Conservation (phyloP, 2,888 invertebrate genomes). For the Cheilosia variabilis region DNA sequence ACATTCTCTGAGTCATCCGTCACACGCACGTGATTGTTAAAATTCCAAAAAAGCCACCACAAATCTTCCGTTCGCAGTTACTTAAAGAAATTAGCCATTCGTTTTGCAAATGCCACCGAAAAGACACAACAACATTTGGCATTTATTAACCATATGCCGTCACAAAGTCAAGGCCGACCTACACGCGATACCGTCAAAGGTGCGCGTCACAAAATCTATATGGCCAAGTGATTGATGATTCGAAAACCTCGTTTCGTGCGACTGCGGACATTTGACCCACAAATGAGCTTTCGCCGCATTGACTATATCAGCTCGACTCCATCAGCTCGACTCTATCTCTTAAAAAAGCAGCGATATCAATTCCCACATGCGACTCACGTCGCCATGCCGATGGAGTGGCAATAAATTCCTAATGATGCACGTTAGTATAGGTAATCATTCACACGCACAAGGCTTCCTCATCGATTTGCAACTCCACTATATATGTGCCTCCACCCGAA, state of each 20-base stretch:
- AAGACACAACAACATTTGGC: constrained; percentile 19
- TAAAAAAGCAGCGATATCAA: constrained; percentile 8
- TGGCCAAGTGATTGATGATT: constrained; percentile 53
- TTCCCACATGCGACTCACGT: constrained; percentile 42
- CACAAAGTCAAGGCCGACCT: constrained; percentile 30
- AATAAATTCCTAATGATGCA: constrained; percentile 59
- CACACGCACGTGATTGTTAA: constrained; percentile 18
- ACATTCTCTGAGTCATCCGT: constrained; percentile 1
- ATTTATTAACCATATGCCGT: constrained; percentile 35
- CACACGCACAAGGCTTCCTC: constrained; percentile 49
- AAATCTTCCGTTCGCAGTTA: not conserved
- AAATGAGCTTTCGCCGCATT: constrained; percentile 23
- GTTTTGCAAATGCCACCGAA: not conserved
- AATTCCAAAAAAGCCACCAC: not conserved
- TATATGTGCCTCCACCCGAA: not conserved
- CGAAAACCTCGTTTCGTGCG: constrained; percentile 42
- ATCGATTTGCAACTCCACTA: constrained; percentile 22
- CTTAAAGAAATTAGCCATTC: not conserved
- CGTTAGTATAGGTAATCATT: constrained; percentile 19
- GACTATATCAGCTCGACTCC: not conserved
- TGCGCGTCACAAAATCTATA: constrained; percentile 13
- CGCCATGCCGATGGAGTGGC: constrained; percentile 16
- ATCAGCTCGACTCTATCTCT: not conserved
- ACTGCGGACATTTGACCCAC: constrained; percentile 57
- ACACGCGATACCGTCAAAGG: not conserved